phyloP scores from a whole-genome alignment of 2,888 invertebrate species.

The Spodoptera picta region DNA sequence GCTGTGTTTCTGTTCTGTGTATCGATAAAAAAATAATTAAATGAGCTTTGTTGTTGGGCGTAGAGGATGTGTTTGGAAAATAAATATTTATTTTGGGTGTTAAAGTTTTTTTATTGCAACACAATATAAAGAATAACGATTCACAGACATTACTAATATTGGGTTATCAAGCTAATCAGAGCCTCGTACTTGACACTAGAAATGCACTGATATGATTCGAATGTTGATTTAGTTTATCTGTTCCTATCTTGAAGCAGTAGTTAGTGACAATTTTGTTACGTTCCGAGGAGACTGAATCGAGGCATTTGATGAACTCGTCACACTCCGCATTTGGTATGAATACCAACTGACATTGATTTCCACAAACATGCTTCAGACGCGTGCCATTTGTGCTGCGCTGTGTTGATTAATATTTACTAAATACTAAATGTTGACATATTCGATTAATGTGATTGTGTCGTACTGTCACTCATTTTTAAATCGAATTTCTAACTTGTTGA shows the following conservation, averaged over 20 bases:
- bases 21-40: not conserved
- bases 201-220: conserved; percentile 1
- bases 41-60: not conserved
- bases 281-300: conserved; percentile 6
- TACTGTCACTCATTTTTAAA: too few relatives aligned
- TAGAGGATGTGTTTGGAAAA: too few relatives aligned
- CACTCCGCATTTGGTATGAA: not conserved
- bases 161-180: too few relatives aligned
- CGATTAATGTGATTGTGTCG: too few relatives aligned
- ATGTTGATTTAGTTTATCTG: not conserved
- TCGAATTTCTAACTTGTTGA: too few relatives aligned
- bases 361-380: not conserved
- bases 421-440: too few relatives aligned
- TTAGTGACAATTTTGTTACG: conserved; percentile 10
- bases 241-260: not conserved
- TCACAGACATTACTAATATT: too few relatives aligned
- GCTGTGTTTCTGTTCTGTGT: too few relatives aligned
- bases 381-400: not conserved
- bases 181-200: too few relatives aligned
- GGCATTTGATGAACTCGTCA: conserved; percentile 11
- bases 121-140: too few relatives aligned
- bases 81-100: too few relatives aligned
- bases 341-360: conserved; percentile 1
- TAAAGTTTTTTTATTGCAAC: too few relatives aligned
- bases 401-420: not conserved